Conservation (phyloP, 2,113 vertebrate genomes). For the Nibea albiflora region DNA sequence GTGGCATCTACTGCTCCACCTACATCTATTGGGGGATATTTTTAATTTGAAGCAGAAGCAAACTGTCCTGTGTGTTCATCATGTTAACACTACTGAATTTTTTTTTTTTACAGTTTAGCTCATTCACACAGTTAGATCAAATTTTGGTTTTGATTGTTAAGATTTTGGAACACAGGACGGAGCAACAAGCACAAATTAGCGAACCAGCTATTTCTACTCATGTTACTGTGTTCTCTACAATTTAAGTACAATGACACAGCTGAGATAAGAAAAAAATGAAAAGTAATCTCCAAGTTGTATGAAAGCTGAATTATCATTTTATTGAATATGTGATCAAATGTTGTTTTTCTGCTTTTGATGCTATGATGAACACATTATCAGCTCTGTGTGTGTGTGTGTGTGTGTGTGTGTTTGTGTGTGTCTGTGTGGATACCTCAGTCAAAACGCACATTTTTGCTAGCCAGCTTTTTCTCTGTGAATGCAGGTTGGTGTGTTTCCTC, state of each 20-base stretch:
- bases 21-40: no score
- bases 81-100: no score
- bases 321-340: not conserved
- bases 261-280: not conserved
- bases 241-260: not conserved
- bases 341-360: not conserved
- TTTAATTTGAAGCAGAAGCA: no score
- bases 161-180: no score
- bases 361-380: slow-evolving; percentile 6
- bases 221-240: not conserved
- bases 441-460: not conserved
- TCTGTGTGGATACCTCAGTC: not conserved
- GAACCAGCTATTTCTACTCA: not conserved
- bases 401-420: no score
- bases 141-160: no score
- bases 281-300: not conserved
- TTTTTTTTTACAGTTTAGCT: no score
- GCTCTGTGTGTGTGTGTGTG: not conserved
- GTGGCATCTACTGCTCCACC: no score
- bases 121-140: no score
- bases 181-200: not conserved
- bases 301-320: not conserved
- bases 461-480: not conserved
- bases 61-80: no score
- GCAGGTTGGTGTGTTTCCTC: not conserved